Evolutionary conservation across 2,113 vertebrate species (phyloP).

Genomic region (Gobiocypris rarus): DNA sequence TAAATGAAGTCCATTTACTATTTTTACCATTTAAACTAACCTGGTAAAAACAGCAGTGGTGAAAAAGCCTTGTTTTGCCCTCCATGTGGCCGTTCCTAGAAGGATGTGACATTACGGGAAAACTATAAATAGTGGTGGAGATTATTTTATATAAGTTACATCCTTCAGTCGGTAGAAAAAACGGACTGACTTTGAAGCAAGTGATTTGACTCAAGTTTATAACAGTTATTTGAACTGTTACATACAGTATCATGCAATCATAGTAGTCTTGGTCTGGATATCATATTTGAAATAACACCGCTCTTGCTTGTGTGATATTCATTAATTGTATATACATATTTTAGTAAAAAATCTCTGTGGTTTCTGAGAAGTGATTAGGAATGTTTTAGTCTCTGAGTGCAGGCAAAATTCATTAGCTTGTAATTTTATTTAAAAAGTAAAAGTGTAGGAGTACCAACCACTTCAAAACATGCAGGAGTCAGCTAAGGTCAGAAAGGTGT

Average conservation of each 20-base stretch:
- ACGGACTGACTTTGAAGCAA: too few relatives aligned
- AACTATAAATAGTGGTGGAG: neutral
- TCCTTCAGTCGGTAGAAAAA: too few relatives aligned
- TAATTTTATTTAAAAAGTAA: neutral
- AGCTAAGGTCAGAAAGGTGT: slow-evolving; percentile 51
- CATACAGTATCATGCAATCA: too few relatives aligned
- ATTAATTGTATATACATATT: too few relatives aligned
- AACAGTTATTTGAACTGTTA: too few relatives aligned
- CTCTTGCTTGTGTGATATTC: too few relatives aligned
- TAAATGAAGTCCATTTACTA: too few relatives aligned
- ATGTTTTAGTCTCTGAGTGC: neutral
- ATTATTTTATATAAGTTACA: neutral
- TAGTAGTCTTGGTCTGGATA: too few relatives aligned
- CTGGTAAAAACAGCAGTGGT: too few relatives aligned
- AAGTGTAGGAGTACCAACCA: neutral
- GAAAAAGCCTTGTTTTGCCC: too few relatives aligned
- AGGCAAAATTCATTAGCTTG: neutral
- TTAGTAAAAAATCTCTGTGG: neutral
- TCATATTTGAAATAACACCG: too few relatives aligned
- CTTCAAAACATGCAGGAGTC: slow-evolving; percentile 25
- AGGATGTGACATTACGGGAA: neutral
- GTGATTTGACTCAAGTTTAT: neutral
- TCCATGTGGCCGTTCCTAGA: neutral
- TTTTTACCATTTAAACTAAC: too few relatives aligned
- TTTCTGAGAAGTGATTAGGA: neutral